Evolutionary conservation across 2,888 invertebrate genomes (phyloP), one percentile per base, ranked within the genome.

Genomic region (Octonoba sinensis): DNA sequence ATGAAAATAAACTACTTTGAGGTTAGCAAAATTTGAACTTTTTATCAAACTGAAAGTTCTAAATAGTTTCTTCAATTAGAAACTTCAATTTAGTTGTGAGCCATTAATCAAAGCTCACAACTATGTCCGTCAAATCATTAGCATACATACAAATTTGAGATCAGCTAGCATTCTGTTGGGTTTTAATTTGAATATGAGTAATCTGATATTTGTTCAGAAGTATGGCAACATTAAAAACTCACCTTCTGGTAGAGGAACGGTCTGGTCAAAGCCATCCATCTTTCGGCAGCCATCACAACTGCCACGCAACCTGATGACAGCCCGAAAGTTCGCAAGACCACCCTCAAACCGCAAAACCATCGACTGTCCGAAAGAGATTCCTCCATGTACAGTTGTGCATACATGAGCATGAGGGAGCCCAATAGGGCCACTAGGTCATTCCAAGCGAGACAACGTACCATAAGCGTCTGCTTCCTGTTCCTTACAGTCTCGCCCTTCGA

Each of bases 201-300:
- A 1, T 18, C 15, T 54, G 6, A 20, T n/a, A 54, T 0, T 18
- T 54, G 1, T 4, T 51, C 1, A 54, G 15, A 54, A 54, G 16
- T n/a, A 51, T 8, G 6, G 11, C 18, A n/a, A 51, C 4, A 54
- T 20, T 16, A 12, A 54, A 16, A 54, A 44, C 74, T 84, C 89
- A 95, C 95, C 93, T 94, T 94, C 88, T 95, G 95, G 88, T 95
- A 96, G 86, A 94, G 91, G 89, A 96, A 96, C 54, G 95, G 95
- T 85, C 93, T 91, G 15, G 95, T 95, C 86, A 96, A 91, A 24
- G 96, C 95, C 87, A 95, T 90, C 92, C 94, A 96, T 85, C 96
- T 91, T 89, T 96, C 95, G 49, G 93, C 91, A 15, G 95, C 95
- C 95, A 96, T 96, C 77, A 95, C 93, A 87, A 94, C 92, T 24